These are phyloP conservation scores for Hoplodrina ambigua DNA, from an alignment of 2,888 invertebrate genomes.

Conservation along the genomic window DNA sequence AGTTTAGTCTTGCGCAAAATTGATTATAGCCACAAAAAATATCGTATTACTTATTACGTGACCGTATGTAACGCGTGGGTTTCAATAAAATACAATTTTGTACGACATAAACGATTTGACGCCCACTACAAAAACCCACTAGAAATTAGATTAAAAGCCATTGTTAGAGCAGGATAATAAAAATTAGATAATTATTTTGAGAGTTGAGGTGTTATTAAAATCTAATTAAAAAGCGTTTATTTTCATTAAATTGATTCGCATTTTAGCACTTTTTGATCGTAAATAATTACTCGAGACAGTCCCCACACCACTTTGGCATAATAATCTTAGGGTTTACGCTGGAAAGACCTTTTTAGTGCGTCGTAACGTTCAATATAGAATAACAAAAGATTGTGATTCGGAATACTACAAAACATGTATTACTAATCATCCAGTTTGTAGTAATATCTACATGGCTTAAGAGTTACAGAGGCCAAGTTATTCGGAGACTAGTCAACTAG, in stretches of 20 bases:
- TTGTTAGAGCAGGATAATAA: neutral
- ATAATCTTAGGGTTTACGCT: neutral
- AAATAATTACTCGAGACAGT: too few relatives aligned
- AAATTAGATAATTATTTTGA: too few relatives aligned
- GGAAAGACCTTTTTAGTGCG: neutral
- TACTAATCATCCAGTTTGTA: too few relatives aligned
- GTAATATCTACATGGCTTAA: too few relatives aligned
- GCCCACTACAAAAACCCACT: neutral
- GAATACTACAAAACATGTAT: too few relatives aligned
- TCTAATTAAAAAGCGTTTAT: conserved; percentile 5
- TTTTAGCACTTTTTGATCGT: neutral
- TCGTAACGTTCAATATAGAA: neutral
- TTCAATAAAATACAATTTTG: neutral
- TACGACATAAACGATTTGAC: neutral
- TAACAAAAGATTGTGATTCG: too few relatives aligned
- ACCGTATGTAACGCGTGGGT: neutral
- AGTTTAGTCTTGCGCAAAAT: conserved; percentile 14
- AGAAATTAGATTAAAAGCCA: neutral
- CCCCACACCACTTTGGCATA: too few relatives aligned
- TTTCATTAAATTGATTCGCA: neutral
- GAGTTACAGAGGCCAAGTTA: too few relatives aligned
- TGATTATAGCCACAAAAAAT: neutral
- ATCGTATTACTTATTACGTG: neutral
- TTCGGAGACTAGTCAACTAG: too few relatives aligned
- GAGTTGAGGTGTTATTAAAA: neutral